A percentile compares a stretch with the other conserved stretches of the same genome.
Conservation (phyloP, 2,113 vertebrate genomes). For the mouse (Mus musculus) region GRCm39 chr10:8630001-8630500, state of each 20-base stretch:
- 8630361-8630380: not conserved
- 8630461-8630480: not conserved
- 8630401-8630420: not conserved
- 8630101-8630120: not conserved
- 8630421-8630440: not conserved
- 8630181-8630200: not conserved
- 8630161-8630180: not conserved
- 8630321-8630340: not conserved
- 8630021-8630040: not conserved
- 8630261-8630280: not conserved
- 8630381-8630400: not conserved
- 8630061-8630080: not conserved
- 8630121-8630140: not conserved
- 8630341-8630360: not conserved
- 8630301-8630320: not conserved
- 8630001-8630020: not conserved
- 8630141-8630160: not conserved
- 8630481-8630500: not conserved
- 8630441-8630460: not conserved
- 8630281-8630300: not conserved
- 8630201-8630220: not conserved
- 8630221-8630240: not conserved
- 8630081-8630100: not conserved
- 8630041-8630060: too few species aligned
- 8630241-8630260: not conserved